phyloP scores from a whole-genome alignment of 1,140 invertebrate genomes.

The Thaumatotibia leucotreta region DNA sequence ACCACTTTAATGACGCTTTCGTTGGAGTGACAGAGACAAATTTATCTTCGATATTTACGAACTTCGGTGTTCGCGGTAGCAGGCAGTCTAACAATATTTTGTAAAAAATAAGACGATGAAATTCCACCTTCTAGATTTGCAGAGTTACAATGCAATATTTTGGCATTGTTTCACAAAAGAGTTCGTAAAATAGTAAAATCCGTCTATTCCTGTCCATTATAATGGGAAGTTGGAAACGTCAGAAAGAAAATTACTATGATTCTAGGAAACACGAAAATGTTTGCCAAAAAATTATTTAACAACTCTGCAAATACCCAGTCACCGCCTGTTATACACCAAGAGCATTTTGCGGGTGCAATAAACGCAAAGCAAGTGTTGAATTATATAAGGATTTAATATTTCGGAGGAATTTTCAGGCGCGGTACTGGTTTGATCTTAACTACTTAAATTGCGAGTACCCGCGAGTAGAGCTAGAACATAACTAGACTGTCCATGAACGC shows the following conservation, averaged over 20 bases:
- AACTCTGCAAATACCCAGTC: slow-evolving; percentile 12
- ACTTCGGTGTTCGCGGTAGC: no score
- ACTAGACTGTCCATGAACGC: background rate
- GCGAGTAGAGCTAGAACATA: background rate
- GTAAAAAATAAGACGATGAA: no score
- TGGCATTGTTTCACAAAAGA: background rate
- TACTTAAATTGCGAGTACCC: background rate
- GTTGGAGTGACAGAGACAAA: background rate
- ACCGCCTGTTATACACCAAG: slow-evolving; percentile 22
- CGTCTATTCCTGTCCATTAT: background rate
- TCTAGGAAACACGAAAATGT: slow-evolving; percentile 37
- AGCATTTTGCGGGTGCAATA: slow-evolving; percentile 16
- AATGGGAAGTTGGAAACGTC: slow-evolving; percentile 8
- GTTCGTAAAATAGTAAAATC: background rate
- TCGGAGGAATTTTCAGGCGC: background rate
- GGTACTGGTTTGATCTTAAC: background rate
- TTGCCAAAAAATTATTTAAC: slow-evolving; percentile 46
- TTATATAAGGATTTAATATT: background rate
- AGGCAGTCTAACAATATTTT: no score
- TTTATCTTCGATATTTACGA: no score
- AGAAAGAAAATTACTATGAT: slow-evolving; percentile 25
- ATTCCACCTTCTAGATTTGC: no score
- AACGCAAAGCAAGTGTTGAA: background rate
- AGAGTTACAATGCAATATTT: background rate
- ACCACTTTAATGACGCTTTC: no score